Evolutionary conservation across 2,113 vertebrate species (phyloP).

Genomic region (Pachycephala philippinensis): DNA sequence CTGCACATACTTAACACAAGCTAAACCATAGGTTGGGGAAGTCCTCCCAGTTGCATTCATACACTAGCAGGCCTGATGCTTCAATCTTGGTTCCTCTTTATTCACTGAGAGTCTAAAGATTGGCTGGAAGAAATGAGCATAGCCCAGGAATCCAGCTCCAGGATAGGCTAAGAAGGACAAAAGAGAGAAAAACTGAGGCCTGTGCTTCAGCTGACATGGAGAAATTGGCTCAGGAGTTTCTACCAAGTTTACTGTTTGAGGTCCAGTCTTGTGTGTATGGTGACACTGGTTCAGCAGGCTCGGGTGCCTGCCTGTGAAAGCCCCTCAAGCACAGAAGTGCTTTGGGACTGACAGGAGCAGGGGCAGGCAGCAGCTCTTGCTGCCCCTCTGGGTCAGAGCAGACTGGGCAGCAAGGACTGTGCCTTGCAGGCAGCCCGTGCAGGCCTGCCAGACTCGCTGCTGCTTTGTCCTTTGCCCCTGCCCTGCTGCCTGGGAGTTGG

Average conservation of each 20-base stretch:
- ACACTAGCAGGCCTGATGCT: rapidly evolving
- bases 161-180: not conserved
- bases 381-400: not conserved
- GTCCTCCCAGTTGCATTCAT: not conserved
- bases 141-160: not conserved
- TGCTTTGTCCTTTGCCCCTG: not conserved
- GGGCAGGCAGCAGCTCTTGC: rapidly evolving
- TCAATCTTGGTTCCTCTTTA: not conserved
- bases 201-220: rapidly evolving
- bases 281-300: rapidly evolving
- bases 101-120: not conserved
- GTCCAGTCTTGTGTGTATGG: rapidly evolving
- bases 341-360: not conserved
- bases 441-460: rapidly evolving
- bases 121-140: not conserved
- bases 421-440: rapidly evolving
- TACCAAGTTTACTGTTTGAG: rapidly evolving
- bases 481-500: not conserved
- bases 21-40: not conserved
- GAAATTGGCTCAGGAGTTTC: not conserved
- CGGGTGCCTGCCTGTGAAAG: not conserved
- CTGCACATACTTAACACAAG: not conserved
- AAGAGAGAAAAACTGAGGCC: not conserved
- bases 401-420: not conserved
- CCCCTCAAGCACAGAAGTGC: rapidly evolving